Percentiles rank a stretch among this genome's conserved stretches.
Conservation (phyloP, 1,140 invertebrate species). For the Caenorhabditis brenneri region DNA sequence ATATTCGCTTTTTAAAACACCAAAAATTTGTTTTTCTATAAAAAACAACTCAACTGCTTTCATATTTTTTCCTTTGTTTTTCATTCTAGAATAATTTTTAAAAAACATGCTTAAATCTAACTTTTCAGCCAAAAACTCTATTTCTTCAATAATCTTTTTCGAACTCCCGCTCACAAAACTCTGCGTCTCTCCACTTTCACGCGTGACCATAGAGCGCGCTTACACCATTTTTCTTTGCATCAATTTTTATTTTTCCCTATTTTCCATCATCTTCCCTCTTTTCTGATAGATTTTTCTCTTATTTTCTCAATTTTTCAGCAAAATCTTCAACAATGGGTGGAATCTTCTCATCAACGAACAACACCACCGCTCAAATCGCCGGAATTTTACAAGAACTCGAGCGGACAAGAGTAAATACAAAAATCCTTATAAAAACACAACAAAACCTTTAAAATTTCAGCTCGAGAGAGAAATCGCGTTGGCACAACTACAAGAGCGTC, state of each 20-base stretch:
- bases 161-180: no score
- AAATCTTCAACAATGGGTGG: slow-evolving; percentile 11
- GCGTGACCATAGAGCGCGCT: background rate
- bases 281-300: background rate
- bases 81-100: no score
- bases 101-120: no score
- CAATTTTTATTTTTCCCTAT: no score
- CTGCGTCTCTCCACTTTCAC: background rate
- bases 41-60: no score
- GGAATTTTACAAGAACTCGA: slow-evolving; percentile 22
- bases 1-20: no score
- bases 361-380: background rate
- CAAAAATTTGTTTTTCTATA: no score
- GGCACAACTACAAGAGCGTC: slow-evolving; percentile 30
- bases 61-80: no score
- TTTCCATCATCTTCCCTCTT: background rate
- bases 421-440: background rate
- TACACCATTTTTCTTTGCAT: background rate
- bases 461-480: slow-evolving; percentile 43
- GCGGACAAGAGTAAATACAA: background rate
- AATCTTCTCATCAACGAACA: background rate
- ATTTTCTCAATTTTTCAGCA: background rate
- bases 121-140: no score
- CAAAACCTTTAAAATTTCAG: background rate
- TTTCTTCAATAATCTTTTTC: no score